Evolutionary conservation across 2,888 invertebrate genomes (phyloP).

Genomic region (Apoda limacodes): DNA sequence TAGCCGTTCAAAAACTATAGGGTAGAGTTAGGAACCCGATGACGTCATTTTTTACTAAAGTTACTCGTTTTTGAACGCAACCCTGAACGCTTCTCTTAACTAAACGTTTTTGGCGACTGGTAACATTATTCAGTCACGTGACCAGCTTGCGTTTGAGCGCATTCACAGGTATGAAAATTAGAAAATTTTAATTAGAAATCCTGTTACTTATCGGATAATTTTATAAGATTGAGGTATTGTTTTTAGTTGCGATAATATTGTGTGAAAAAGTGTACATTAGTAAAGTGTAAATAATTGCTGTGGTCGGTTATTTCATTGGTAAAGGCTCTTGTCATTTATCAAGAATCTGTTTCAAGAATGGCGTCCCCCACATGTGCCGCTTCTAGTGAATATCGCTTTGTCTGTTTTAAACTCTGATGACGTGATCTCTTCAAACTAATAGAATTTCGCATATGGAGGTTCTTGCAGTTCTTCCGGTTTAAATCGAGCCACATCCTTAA

Average conservation of each 20-base stretch:
- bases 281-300: slow-evolving; percentile 43
- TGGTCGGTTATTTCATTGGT: slow-evolving; percentile 54
- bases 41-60: too few relatives aligned
- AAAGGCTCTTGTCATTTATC: slow-evolving; percentile 71
- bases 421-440: slow-evolving; percentile 33
- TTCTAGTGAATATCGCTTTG: slow-evolving; percentile 52
- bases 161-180: slow-evolving; percentile 75
- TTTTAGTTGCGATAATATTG: slow-evolving; percentile 27
- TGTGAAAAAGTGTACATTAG: slow-evolving; percentile 46
- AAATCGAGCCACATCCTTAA: slow-evolving; percentile 28
- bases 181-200: slow-evolving; percentile 59
- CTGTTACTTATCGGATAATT: slow-evolving; percentile 44
- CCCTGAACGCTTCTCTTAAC: too few relatives aligned
- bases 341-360: slow-evolving; percentile 77
- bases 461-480: slow-evolving; percentile 28
- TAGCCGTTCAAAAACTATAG: too few relatives aligned
- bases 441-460: slow-evolving; percentile 5
- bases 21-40: too few relatives aligned
- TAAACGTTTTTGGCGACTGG: too few relatives aligned
- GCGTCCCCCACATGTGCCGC: slow-evolving; percentile 80
- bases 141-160: slow-evolving; percentile 77
- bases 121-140: slow-evolving; percentile 74
- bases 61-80: too few relatives aligned
- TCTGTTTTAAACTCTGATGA: slow-evolving; percentile 48
- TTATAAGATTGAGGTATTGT: slow-evolving; percentile 53